Evolutionary conservation across 1,140 invertebrate species (phyloP), one percentile per base, ranked within the genome.

Genomic region (Atopsyche davidsoni): DNA sequence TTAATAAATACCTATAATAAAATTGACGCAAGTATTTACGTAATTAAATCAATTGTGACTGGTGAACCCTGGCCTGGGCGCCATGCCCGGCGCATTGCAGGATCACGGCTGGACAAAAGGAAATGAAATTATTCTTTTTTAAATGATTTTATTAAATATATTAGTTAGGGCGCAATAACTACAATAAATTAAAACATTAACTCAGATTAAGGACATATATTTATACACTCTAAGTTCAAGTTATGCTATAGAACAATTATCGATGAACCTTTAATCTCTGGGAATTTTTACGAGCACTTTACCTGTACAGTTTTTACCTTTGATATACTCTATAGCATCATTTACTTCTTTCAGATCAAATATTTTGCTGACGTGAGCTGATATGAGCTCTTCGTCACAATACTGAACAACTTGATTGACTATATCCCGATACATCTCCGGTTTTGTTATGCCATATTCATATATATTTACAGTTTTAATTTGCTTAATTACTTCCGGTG

Each of bases 371-470:
- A 75, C 64, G 57, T 74, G 69, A 3, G 76, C 73, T 16, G 63
- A 62, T 24, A 78, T 67, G 22, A 75, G 54, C 9, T 67, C 64
- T 45, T 77, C 69, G 24, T 73, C 65, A 32, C 68, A 72, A 60
- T 77, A 63, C 45, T 76, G 69, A 41, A 78, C 65, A 3, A 71
- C 67, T 60, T 77, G 75, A 51, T 65, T 63, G 3, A 76, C 65
- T 39, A 70, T 51, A 32, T 46, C 59, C 24, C 60, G 57, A 56
- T 67, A 69, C 28, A 62, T 48, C 19, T 63, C 59, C 7, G 46
- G 51, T 47, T 67, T 62, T 50, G 62, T 57, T n/a, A 48, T 50
- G 2, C 61, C 50, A 21, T 63, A 56, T 14, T 55, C 53, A n/a
- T 50, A 52, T 32, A 58, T 46, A 46, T 53, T 58, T 13, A 58